Percentiles rank a stretch among this genome's conserved stretches.
These are phyloP conservation scores for Didymodactylos carnosus DNA, from an alignment of 2,888 invertebrate species.

Conservation along the genomic window DNA sequence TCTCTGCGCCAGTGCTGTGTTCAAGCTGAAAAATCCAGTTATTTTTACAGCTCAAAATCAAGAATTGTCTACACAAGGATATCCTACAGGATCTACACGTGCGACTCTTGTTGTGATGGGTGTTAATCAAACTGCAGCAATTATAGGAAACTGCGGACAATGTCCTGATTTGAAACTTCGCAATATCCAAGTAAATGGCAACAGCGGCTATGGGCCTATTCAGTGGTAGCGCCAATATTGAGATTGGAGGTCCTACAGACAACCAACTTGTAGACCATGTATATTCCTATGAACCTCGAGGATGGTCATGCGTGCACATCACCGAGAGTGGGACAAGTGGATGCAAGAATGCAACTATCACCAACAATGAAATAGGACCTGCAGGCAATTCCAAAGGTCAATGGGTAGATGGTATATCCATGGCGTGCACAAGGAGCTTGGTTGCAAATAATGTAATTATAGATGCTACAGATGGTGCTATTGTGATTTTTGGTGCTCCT, in stretches of 20 bases:
- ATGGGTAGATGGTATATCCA: neutral
- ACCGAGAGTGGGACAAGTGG: neutral
- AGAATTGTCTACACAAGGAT: neutral
- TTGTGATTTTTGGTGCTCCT: neutral
- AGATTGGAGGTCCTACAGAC: neutral
- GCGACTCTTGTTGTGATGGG: neutral
- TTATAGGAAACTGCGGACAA: neutral
- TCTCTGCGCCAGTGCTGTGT: neutral
- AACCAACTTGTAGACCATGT: neutral
- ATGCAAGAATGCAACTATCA: neutral
- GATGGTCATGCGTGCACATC: neutral
- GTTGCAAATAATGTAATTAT: neutral
- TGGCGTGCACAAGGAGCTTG: neutral
- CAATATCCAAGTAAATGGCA: neutral
- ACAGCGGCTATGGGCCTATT: neutral
- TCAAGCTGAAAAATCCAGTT: neutral
- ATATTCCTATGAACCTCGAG: neutral
- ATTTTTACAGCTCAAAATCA: neutral
- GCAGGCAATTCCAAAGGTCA: neutral
- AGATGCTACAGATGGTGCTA: neutral
- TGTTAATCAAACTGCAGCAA: neutral
- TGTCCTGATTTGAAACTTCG: neutral
- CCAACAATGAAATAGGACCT: neutral
- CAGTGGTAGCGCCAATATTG: neutral
- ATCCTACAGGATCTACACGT: neutral